Conservation (phyloP, 2,888 invertebrate species). For the Ichneumon xanthorius region DNA sequence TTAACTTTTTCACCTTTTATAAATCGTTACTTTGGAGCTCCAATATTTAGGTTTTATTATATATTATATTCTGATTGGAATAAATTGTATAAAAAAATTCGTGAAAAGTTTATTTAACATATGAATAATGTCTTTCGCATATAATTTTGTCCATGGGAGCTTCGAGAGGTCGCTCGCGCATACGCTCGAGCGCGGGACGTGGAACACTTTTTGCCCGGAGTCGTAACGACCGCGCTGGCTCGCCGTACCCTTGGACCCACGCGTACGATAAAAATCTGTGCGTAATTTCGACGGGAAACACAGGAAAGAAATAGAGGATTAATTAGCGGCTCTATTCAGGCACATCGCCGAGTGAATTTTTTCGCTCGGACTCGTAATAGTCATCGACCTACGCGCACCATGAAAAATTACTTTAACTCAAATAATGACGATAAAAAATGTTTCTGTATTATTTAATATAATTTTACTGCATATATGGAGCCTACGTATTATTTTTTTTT, state of each 20-base stretch:
- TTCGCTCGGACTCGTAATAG: background rate
- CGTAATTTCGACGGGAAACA: background rate
- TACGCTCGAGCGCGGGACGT: background rate
- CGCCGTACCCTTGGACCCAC: slow-evolving; percentile 45
- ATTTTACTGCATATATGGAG: background rate
- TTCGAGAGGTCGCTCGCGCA: background rate
- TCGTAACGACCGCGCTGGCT: slow-evolving; percentile 34
- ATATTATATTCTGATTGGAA: too few species aligned
- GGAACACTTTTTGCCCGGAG: background rate
- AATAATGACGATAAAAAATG: background rate
- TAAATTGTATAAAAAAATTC: background rate
- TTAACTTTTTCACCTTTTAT: too few species aligned
- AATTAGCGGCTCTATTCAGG: slow-evolving; percentile 1
- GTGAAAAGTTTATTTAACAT: background rate
- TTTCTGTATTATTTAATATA: background rate
- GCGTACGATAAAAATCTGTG: slow-evolving; percentile 31
- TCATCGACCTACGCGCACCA: background rate
- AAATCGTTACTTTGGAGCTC: too few species aligned
- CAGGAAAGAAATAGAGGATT: slow-evolving; percentile 26
- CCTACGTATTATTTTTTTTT: too few species aligned
- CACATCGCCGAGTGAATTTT: background rate
- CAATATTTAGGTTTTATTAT: too few species aligned
- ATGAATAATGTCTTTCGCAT: background rate
- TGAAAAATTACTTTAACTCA: background rate
- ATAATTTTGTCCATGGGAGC: background rate